Evolutionary conservation across 2,113 vertebrate genomes (phyloP), one percentile per base, ranked within the genome.

Genomic region (Proterorhinus semilunaris): DNA sequence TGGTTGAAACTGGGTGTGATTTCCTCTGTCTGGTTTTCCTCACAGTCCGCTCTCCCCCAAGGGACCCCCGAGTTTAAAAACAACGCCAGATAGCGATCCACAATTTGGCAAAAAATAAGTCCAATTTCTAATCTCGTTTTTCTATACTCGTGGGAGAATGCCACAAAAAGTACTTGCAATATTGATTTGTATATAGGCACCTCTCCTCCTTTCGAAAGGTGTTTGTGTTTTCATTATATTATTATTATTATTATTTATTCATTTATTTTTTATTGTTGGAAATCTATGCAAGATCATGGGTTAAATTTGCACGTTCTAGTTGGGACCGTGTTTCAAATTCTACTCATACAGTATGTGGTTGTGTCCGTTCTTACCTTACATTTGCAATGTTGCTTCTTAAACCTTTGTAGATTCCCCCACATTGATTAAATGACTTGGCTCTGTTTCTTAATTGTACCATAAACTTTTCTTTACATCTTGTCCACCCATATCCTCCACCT

Each of bases 21-120:
- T 91, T 91, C 83, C 84, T 89, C 86, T 89, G 87, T 90, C 87
- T 88, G 88, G 81, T 85, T 93, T 89, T 79, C 91, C 92, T 90
- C 89, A 75, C 83, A 89, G 88, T 72, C 89, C 90, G 66, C 87
- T 80, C 90, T 86, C 91, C 89, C 92, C 91, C 66, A 16, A 76
- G 78, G 90, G 90, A 91, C 91, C 90, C 87, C 77, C 58, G 45
- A 65, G 81, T 86, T 78, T 79, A 71, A 88, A 91, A 84, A 82
- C 79, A 83, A 76, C 61, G 62, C 27, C 4, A 10, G 0, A 7
- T 53, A 51, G 55, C 11, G 12, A 77, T 79, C 50, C 65, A 64
- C 68, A 21, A 80, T 55, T 68, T 45, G 53, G 61, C 71, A 79
- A 72, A 72, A 62, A 68, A 5, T 9, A 53, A 17, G 17, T 12